Percentiles rank a stretch among this genome's conserved stretches.
phyloP scores from a whole-genome alignment of 1,140 invertebrate genomes.

The Drosophila leontia region DNA sequence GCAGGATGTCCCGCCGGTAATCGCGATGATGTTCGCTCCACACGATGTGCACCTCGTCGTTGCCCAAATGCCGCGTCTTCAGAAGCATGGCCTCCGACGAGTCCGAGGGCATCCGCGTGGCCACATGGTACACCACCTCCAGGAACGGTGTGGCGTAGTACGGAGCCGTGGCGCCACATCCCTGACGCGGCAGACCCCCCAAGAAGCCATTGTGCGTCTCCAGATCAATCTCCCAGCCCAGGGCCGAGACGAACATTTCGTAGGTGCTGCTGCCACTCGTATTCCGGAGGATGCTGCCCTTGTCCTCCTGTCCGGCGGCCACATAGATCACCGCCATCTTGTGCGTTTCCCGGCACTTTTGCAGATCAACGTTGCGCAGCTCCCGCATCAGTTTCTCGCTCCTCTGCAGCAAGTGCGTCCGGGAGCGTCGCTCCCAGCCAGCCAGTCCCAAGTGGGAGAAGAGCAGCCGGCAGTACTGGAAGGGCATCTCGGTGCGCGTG shows the following conservation, averaged over 20 bases:
- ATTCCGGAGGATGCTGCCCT: constrained; percentile 95
- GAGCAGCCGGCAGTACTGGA: constrained; percentile 94
- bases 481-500: constrained; percentile 85
- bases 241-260: constrained; percentile 96
- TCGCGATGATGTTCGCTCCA: constrained; percentile 99
- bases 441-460: constrained; percentile 96
- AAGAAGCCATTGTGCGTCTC: constrained; percentile 98
- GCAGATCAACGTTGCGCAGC: constrained; percentile 95
- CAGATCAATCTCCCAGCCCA: constrained; percentile 98
- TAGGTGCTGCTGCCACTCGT: constrained; percentile 94
- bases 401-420: constrained; percentile 94
- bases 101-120: constrained; percentile 98
- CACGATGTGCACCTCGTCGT: constrained; percentile 99
- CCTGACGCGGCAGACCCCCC: constrained; percentile 96
- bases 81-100: constrained; percentile 94
- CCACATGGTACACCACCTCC: constrained; percentile 97
- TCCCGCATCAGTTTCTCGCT: constrained; percentile 96
- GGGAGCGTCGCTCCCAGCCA: constrained; percentile 94
- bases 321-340: constrained; percentile 99
- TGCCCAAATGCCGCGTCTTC: constrained; percentile 98
- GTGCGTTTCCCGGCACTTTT: constrained; percentile 97
- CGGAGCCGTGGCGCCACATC: constrained; percentile 96
- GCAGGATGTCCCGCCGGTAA: constrained; percentile 98
- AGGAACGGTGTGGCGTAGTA: constrained; percentile 98
- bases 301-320: constrained; percentile 97